Evolutionary conservation across 2,888 invertebrate genomes (phyloP).

Genomic region (Tethea ocularis): DNA sequence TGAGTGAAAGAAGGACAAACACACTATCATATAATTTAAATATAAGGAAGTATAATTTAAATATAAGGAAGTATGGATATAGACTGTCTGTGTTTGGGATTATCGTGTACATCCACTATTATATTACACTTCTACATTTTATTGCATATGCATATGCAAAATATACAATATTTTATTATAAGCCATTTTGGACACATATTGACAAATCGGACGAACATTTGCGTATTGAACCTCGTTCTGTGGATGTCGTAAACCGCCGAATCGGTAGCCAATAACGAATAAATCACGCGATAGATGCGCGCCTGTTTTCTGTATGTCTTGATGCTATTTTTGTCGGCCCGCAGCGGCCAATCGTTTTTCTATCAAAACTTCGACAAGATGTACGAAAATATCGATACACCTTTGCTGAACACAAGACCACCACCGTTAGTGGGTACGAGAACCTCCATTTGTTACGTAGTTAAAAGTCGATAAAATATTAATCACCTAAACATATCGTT

Average conservation of each 20-base stretch:
- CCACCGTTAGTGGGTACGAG: neutral
- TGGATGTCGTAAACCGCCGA: slow-evolving; percentile 66
- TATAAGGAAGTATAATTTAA: too few relatives aligned
- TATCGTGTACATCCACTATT: slow-evolving; percentile 48
- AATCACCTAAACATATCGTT: slow-evolving; percentile 18
- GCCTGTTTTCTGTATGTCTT: slow-evolving; percentile 80
- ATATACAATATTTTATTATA: slow-evolving; percentile 19
- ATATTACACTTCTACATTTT: slow-evolving; percentile 32
- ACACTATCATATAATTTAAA: too few relatives aligned
- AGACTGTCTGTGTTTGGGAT: slow-evolving; percentile 34
- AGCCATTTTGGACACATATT: slow-evolving; percentile 36
- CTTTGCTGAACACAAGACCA: slow-evolving; percentile 18
- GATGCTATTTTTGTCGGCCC: slow-evolving; percentile 70
- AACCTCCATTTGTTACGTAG: slow-evolving; percentile 21
- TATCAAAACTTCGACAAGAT: slow-evolving; percentile 62
- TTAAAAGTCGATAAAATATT: slow-evolving; percentile 30
- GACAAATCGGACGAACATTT: slow-evolving; percentile 47
- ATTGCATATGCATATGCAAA: slow-evolving; percentile 37
- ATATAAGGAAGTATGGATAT: too few relatives aligned
- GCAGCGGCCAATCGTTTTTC: slow-evolving; percentile 54
- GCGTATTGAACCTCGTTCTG: slow-evolving; percentile 42
- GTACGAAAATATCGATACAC: slow-evolving; percentile 37
- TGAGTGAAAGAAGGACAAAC: too few relatives aligned
- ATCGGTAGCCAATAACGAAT: slow-evolving; percentile 71
- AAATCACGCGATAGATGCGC: slow-evolving; percentile 73